These are phyloP conservation scores for Ancistrus triradiatus DNA, from an alignment of 2,113 vertebrate genomes.

Conservation along the genomic window DNA sequence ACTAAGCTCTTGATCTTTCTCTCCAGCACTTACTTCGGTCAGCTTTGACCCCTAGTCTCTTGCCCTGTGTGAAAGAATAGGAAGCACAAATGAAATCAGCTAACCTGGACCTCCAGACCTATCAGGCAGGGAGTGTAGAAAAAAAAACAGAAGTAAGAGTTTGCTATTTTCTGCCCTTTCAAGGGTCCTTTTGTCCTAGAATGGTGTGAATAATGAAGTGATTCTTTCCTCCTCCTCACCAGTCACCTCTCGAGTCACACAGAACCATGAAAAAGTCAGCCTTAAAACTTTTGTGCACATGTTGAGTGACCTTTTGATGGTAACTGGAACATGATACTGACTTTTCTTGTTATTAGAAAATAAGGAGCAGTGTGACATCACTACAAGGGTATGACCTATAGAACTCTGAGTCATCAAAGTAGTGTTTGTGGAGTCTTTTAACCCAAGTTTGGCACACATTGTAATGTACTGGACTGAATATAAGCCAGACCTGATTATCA, in stretches of 20 bases:
- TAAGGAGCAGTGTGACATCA: neutral
- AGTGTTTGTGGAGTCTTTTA: neutral
- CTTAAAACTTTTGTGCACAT: conserved; percentile 3
- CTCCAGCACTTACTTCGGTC: conserved; percentile 31
- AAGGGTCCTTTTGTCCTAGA: conserved; percentile 7
- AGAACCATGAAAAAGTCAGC: neutral
- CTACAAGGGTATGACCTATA: conserved; percentile 7
- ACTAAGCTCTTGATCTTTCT: conserved; percentile 42
- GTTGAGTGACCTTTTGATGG: conserved; percentile 21
- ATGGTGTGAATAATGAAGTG: conserved; percentile 29
- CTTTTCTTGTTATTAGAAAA: conserved; percentile 10
- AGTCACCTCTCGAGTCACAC: conserved; percentile 3
- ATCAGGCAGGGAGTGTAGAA: neutral
- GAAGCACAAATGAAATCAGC: conserved; percentile 39
- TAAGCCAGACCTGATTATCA: no score
- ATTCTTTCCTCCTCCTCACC: neutral
- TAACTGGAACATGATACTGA: conserved; percentile 5
- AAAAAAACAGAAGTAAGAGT: conserved; percentile 10
- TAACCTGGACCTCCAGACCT: conserved; percentile 10
- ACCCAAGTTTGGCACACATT: neutral
- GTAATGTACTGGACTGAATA: no score
- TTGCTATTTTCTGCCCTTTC: conserved; percentile 28
- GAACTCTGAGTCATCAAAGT: neutral
- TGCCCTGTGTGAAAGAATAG: conserved; percentile 38
- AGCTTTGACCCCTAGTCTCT: conserved; percentile 40